Base-by-base conservation (phyloP, 30 jellyfish, hydroid and myxozoan genomes). In the Clytia hemisphaerica region DNA sequence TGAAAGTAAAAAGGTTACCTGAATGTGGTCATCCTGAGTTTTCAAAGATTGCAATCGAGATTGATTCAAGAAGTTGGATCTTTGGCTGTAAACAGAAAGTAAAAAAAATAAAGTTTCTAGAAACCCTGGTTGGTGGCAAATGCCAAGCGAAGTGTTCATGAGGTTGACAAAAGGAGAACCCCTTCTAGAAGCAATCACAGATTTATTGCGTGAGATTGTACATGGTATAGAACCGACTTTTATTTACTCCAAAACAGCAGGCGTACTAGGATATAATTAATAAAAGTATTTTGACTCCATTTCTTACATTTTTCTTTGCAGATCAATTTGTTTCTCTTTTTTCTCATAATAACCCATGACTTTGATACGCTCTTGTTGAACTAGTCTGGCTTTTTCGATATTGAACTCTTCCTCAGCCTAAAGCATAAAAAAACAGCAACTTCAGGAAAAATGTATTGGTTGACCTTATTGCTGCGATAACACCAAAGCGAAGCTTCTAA, bases 361-460 rank as follows among this genome's bases (percentile, higher is more conserved):
- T 68, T 85, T 84, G 44, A 92, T 19, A 16, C 99, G 92, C 42
- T 92, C 99, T 58, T 83, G 95, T 47, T 92, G 99, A 31, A 92
- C 99, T 33, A 92, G 80, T 29, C 96, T 45, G 25, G 96, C 99
- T 53, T 92, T 92, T 72, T 92, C 99, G 30, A 92, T 92, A 63
- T 92, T 83, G 76, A 82, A 92, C 61, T 92, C 99, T 64, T 92
- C 99, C 69, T 92, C 95, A 36, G 99, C 95, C 99, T 92, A 29
- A 29, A 10, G n/a, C n/a, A n/a, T n/a, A n/a, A n/a, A n/a, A n/a
- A n/a, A n/a, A n/a, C n/a, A n/a, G n/a, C n/a, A n/a, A n/a, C n/a
- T n/a, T n/a, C n/a, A n/a, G n/a, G n/a, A n/a, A n/a, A n/a, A n/a
- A n/a, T n/a, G n/a, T n/a, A n/a, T n/a, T n/a, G n/a, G n/a, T n/a